Evolutionary conservation across 1,140 invertebrate genomes (phyloP).

Genomic region (Cyclargus thomasi): DNA sequence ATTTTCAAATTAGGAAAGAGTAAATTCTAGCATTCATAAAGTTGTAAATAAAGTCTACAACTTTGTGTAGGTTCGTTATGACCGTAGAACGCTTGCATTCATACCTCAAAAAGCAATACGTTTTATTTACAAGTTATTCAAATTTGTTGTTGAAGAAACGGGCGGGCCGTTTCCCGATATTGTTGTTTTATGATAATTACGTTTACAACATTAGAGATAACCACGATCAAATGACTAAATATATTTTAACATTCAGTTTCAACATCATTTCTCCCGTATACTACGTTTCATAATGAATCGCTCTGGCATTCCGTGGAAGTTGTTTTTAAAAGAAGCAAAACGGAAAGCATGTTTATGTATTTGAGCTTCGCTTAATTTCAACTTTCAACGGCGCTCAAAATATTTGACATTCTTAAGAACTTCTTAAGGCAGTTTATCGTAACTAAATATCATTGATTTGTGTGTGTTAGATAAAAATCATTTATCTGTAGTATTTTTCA

Average conservation of each 20-base stretch:
- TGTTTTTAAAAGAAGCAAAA: constrained; percentile 17
- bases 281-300: constrained; percentile 22
- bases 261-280: constrained; percentile 23
- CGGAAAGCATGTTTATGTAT: constrained; percentile 17
- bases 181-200: constrained; percentile 23
- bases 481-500: not conserved
- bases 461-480: not conserved
- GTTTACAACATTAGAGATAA: constrained; percentile 17
- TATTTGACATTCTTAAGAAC: constrained; percentile 12
- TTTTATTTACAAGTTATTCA: constrained; percentile 9
- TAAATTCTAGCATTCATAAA: not conserved
- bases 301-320: constrained; percentile 23
- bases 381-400: constrained; percentile 12
- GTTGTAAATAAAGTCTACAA: not conserved
- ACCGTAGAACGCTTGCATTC: not conserved
- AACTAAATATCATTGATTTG: constrained; percentile 4
- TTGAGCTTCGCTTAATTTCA: constrained; percentile 15
- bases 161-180: not conserved
- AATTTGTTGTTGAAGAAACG: constrained; percentile 8
- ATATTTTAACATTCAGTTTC: constrained; percentile 21
- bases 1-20: too few relatives aligned
- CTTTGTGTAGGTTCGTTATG: not conserved
- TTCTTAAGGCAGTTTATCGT: constrained; percentile 11
- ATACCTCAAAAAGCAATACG: constrained; percentile 1
- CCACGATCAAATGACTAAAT: constrained; percentile 24